Evolutionary conservation across 2,113 vertebrate genomes (phyloP).

Genomic region (Apaloderma vittatum): DNA sequence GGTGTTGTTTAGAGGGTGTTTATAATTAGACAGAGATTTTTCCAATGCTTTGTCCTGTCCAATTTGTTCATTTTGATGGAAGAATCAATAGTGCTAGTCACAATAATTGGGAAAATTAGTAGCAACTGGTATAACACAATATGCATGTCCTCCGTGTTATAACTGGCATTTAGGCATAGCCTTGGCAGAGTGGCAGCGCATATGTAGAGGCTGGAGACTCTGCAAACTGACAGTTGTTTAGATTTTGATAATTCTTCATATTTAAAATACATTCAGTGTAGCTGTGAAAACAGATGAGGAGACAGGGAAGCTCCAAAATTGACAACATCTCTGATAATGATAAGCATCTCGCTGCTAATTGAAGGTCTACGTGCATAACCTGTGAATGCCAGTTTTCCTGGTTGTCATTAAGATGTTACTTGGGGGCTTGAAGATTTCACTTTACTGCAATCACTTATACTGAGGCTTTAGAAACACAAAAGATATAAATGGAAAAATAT

Average conservation of each 20-base stretch:
- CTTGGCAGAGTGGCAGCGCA: slow-evolving; percentile 12
- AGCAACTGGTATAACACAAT: slow-evolving; percentile 45
- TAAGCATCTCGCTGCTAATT: slow-evolving; percentile 8
- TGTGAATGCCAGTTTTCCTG: slow-evolving; percentile 27
- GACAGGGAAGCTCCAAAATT: slow-evolving; percentile 42
- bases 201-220: neutral
- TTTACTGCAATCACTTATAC: neutral
- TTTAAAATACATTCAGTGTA: slow-evolving; percentile 36
- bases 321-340: slow-evolving; percentile 18
- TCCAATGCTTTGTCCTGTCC: slow-evolving; percentile 27
- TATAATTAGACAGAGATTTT: slow-evolving; percentile 47
- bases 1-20: slow-evolving; percentile 1
- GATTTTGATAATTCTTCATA: slow-evolving; percentile 28
- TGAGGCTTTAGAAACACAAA: slow-evolving; percentile 36
- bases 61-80: slow-evolving; percentile 62
- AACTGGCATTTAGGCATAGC: neutral
- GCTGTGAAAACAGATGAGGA: slow-evolving; percentile 52
- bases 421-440: slow-evolving; percentile 16
- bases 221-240: slow-evolving; percentile 38
- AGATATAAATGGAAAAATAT: neutral
- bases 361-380: slow-evolving; percentile 37
- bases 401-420: slow-evolving; percentile 11
- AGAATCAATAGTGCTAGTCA: slow-evolving; percentile 52
- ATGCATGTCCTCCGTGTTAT: slow-evolving; percentile 15
- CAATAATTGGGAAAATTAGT: slow-evolving; percentile 61